A percentile compares a stretch with the other conserved stretches of the same genome.
These are phyloP conservation scores for Podargus strigoides DNA, from an alignment of 2,797 vertebrate species.

Conservation along the genomic window DNA sequence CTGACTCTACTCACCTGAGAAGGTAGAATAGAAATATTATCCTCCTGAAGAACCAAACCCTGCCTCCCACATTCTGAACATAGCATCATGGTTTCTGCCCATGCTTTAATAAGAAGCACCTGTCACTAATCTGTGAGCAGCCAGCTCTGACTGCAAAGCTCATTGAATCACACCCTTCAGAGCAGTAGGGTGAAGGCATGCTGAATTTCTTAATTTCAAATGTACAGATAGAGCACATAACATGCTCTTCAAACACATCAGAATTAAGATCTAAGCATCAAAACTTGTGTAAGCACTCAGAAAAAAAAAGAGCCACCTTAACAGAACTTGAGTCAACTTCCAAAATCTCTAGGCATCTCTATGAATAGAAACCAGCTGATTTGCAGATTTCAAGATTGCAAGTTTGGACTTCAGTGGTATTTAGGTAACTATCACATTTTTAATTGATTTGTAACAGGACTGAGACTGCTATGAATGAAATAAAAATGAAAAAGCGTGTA, in stretches of 20 bases:
- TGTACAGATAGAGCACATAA: background rate
- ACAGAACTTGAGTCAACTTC: background rate
- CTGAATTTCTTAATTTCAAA: background rate
- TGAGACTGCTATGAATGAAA: background rate
- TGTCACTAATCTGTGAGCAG: background rate
- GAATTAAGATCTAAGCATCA: background rate
- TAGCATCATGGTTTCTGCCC: rapidly evolving
- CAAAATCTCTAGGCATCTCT: background rate
- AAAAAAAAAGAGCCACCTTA: background rate
- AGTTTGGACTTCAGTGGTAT: background rate
- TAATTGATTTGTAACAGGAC: background rate
- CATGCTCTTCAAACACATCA: background rate
- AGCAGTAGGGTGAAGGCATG: background rate
- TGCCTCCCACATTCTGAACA: background rate
- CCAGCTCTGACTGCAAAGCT: background rate
- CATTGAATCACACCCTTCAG: background rate
- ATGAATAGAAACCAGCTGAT: background rate
- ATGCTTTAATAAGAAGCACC: background rate
- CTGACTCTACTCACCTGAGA: background rate
- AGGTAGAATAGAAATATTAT: background rate
- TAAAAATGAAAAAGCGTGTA: background rate
- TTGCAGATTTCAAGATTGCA: background rate
- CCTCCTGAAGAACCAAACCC: background rate
- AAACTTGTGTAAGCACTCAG: background rate
- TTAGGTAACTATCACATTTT: background rate